Evolutionary conservation across 1,140 invertebrate species (phyloP), one percentile per base, ranked within the genome.

Genomic region (Anoplolepis gracilipes): DNA sequence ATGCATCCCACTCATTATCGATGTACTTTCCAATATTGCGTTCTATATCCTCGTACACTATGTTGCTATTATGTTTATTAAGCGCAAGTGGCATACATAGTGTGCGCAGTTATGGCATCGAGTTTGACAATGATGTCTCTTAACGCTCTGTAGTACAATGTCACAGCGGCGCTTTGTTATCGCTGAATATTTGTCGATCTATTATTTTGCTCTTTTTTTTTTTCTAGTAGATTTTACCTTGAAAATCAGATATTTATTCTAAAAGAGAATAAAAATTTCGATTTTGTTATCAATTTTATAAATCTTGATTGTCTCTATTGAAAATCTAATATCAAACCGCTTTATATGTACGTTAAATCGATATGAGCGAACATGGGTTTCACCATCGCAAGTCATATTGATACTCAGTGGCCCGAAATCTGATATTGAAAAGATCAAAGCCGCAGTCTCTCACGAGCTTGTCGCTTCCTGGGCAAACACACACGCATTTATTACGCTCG

Each of bases 391-490:
- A 69, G 39, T 59, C 25, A 59, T 42, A 81, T 72, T 81, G 77
- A 72, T 82, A 72, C 67, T 82, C 53, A 22, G 78, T 73, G 53
- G 13, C 22, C n/a, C 49, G 53, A 82, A 82, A 72, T 73, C 78
- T 82, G 67, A 82, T 82, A 82, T 82, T 82, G 72, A 82, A 82
- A 82, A 82, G 78, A 82, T 82, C 78, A 82, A 82, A 82, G 78
- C 67, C 67, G 67, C 67, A 25, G 78, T 57, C 62, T 33, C 28
- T 73, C 53, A 49, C 46, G 36, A 42, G 22, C 16, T 67, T 22
- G 36, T 67, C 67, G 69, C 69, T 30, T 30, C 33, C 13, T 6
- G 64, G 64, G 46, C 28, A 72, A 53, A 49, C 53, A 57, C 53
- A 36, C 46, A 69, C 78, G n/a, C 67, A 73, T 82, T 82, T 59